Conservation (phyloP, 2,888 invertebrate genomes). For the Cephalotes varians region DNA sequence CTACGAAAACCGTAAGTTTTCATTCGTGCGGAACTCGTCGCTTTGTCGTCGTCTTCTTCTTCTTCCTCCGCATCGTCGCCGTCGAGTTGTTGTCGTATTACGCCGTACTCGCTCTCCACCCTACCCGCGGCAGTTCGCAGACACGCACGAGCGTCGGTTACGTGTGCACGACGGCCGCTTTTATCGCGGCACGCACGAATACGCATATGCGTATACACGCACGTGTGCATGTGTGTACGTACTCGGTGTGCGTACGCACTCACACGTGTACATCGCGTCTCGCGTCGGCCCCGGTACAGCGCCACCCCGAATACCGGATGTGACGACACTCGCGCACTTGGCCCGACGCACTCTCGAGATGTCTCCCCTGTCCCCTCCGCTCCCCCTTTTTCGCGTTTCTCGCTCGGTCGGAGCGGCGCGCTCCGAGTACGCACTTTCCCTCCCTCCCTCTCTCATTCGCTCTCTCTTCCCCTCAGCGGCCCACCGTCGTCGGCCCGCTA, state of each 20-base stretch:
- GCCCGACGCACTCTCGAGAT: slow-evolving; percentile 78
- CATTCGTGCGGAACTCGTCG: slow-evolving; percentile 38
- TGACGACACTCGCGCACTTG: slow-evolving; percentile 82
- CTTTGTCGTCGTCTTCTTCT: not conserved
- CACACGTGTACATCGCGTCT: slow-evolving; percentile 14
- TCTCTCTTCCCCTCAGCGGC: slow-evolving; percentile 31
- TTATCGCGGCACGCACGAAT: slow-evolving; percentile 41
- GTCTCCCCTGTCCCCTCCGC: slow-evolving; percentile 49
- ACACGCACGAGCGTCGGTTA: slow-evolving; percentile 49
- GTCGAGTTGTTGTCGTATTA: slow-evolving; percentile 40
- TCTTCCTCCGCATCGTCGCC: slow-evolving; percentile 17
- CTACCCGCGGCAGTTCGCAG: slow-evolving; percentile 36
- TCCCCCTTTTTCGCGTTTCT: slow-evolving; percentile 43
- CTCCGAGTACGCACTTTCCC: slow-evolving; percentile 39
- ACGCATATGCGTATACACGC: not conserved
- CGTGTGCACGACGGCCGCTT: slow-evolving; percentile 49
- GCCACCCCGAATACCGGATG: slow-evolving; percentile 80
- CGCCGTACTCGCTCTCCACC: slow-evolving; percentile 58
- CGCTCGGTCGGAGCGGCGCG: slow-evolving; percentile 25
- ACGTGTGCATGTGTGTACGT: not conserved
- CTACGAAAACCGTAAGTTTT: slow-evolving; percentile 53
- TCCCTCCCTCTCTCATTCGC: not conserved
- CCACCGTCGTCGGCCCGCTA: slow-evolving; percentile 68
- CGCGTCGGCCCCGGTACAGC: slow-evolving; percentile 62
- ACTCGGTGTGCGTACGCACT: not conserved